These are phyloP conservation scores for Zosterops pallidus DNA, from an alignment of 2,113 vertebrate genomes.

Conservation along the genomic window DNA sequence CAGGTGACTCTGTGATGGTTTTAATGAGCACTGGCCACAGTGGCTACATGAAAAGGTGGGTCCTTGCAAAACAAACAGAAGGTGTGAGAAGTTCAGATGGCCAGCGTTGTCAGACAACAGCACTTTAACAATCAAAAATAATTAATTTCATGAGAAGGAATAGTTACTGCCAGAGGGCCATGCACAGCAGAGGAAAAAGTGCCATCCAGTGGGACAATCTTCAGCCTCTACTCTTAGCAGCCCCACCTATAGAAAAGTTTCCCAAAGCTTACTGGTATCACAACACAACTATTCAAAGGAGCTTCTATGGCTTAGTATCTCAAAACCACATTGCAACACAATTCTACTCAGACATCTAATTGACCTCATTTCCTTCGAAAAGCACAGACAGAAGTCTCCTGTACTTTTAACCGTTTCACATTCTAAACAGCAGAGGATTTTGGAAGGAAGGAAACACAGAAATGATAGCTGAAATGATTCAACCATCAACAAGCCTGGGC, in stretches of 20 bases:
- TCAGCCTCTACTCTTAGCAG: neutral
- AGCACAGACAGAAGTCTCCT: neutral
- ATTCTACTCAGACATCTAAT: conserved; percentile 9
- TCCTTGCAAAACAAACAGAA: neutral
- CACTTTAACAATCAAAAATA: neutral
- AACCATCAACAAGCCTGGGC: neutral
- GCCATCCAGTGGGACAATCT: neutral
- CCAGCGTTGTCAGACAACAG: neutral
- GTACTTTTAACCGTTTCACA: conserved; percentile 6
- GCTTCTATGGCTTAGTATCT: neutral
- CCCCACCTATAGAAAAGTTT: neutral
- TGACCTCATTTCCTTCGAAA: conserved; percentile 29
- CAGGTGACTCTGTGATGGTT: neutral
- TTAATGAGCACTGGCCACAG: neutral
- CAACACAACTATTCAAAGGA: neutral
- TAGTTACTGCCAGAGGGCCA: neutral
- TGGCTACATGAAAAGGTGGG: neutral
- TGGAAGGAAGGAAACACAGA: neutral
- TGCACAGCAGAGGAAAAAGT: neutral
- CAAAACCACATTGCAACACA: conserved; percentile 10
- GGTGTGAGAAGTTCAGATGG: neutral
- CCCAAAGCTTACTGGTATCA: neutral
- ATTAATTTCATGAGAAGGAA: neutral
- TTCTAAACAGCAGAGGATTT: neutral
- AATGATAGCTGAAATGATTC: neutral